Evolutionary conservation across 2,888 invertebrate genomes (phyloP).

Genomic region (Phaonia tiefii): DNA sequence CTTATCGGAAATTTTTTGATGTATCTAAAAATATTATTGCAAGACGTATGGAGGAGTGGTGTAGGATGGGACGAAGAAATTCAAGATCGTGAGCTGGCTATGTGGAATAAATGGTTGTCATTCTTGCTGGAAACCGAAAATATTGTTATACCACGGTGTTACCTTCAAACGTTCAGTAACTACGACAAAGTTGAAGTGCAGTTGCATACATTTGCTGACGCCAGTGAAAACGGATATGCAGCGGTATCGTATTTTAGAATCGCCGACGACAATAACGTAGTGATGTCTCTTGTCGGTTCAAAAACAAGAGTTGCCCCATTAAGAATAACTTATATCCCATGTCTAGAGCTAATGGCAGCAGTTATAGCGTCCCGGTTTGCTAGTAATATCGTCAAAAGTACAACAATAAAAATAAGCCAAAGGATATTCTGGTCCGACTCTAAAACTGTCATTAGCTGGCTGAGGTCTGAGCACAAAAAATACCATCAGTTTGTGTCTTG

Average conservation of each 20-base stretch:
- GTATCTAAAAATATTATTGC: background rate
- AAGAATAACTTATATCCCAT: slow-evolving; percentile 31
- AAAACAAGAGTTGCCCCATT: slow-evolving; percentile 25
- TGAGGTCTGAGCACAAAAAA: slow-evolving; percentile 32
- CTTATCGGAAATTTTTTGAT: background rate
- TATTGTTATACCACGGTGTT: slow-evolving; percentile 3
- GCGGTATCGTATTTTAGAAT: slow-evolving; percentile 9
- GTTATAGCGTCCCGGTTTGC: slow-evolving; percentile 38
- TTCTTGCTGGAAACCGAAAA: background rate
- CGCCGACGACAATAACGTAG: background rate
- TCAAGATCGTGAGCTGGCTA: background rate
- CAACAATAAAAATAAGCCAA: slow-evolving; percentile 2
- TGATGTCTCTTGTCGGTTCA: background rate
- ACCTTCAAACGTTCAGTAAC: too few species aligned
- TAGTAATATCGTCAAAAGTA: slow-evolving; percentile 32
- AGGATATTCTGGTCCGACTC: slow-evolving; percentile 46
- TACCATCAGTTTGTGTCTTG: too few species aligned
- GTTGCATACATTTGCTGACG: slow-evolving; percentile 24
- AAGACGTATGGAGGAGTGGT: background rate
- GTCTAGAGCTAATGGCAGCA: slow-evolving; percentile 50
- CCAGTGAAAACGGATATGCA: slow-evolving; percentile 21
- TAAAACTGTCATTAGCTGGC: slow-evolving; percentile 33
- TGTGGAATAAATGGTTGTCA: background rate
- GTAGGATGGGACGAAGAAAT: background rate
- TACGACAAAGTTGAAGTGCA: background rate